These are phyloP conservation scores for Dasysyrphus albostriatus DNA, from an alignment of 2,888 invertebrate species.

Conservation along the genomic window DNA sequence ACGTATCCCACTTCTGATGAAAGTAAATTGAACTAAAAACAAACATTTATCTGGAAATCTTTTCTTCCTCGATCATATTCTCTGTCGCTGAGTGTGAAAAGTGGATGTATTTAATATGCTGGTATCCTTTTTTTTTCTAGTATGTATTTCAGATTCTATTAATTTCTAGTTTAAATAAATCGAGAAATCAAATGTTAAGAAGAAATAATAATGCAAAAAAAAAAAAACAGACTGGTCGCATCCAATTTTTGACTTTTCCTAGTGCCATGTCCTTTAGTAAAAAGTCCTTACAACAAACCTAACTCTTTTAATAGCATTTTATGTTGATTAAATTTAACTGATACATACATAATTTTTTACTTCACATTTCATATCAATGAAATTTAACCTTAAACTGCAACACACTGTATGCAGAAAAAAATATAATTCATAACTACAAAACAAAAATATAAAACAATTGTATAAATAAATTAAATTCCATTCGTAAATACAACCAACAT, in stretches of 20 bases:
- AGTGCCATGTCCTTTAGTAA: no score
- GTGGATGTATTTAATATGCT: neutral
- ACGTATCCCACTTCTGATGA: no score
- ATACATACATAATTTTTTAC: no score
- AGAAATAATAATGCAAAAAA: neutral
- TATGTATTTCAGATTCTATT: neutral
- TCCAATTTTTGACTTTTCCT: no score
- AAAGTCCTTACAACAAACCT: no score
- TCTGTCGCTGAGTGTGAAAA: slow-evolving; percentile 31
- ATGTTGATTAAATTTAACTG: no score
- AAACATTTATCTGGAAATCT: neutral
- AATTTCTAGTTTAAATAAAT: slow-evolving; percentile 23
- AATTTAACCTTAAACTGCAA: no score
- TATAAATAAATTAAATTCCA: neutral
- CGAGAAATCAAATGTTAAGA: slow-evolving; percentile 44
- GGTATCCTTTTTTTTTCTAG: neutral
- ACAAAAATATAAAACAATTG: neutral
- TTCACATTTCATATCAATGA: no score
- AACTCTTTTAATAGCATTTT: no score
- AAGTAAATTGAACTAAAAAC: no score
- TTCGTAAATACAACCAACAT: neutral
- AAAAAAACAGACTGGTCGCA: no score
- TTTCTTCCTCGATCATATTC: neutral
- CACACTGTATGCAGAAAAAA: neutral
- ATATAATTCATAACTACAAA: neutral